These are phyloP conservation scores for Macrochelys suwanniensis DNA, from an alignment of 2,797 vertebrate species.

Conservation along the genomic window DNA sequence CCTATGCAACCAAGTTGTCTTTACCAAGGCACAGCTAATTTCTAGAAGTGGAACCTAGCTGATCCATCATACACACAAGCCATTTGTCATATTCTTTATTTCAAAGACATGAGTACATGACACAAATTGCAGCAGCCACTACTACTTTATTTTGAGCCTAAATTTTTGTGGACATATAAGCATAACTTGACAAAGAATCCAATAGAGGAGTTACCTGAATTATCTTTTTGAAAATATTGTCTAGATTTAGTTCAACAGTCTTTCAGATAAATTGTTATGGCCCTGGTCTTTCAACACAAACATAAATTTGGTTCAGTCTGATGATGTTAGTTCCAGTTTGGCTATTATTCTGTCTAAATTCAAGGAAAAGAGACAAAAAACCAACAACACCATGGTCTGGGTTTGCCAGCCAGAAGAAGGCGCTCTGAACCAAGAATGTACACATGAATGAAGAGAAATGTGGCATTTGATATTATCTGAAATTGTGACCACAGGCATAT, in stretches of 20 bases:
- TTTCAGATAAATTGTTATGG: neutral
- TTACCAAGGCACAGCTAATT: neutral
- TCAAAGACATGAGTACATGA: neutral
- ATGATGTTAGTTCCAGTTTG: neutral
- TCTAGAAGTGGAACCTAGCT: neutral
- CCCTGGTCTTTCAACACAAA: neutral
- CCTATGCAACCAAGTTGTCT: neutral
- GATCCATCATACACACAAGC: neutral
- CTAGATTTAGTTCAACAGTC: neutral
- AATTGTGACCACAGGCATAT: neutral
- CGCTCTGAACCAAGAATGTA: neutral
- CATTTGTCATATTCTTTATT: neutral
- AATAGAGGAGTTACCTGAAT: neutral
- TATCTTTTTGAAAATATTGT: neutral
- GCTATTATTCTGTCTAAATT: neutral
- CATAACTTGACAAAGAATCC: neutral
- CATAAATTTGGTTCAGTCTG: neutral
- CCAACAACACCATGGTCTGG: no score
- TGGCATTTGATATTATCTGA: neutral
- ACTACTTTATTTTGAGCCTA: neutral
- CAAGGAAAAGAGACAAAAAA: neutral
- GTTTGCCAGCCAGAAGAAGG: neutral
- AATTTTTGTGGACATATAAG: neutral
- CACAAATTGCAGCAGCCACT: neutral
- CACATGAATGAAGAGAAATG: neutral